These are phyloP conservation scores for Bombus turneri DNA, from an alignment of 1,140 invertebrate genomes.

Conservation along the genomic window DNA sequence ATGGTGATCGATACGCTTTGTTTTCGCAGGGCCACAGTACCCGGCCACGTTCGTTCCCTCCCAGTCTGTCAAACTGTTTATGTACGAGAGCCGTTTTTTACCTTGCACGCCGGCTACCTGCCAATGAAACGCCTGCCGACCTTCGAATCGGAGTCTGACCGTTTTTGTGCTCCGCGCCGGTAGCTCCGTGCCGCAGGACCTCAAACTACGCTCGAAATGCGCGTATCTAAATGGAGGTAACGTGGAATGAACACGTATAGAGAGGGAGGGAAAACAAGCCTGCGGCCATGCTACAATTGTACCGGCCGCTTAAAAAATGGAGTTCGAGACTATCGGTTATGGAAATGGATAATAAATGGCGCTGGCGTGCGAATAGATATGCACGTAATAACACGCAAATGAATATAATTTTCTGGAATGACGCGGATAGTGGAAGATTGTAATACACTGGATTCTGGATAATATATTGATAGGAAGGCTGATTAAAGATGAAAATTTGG, in stretches of 20 bases:
- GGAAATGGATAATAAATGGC: background rate
- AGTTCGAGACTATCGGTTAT: background rate
- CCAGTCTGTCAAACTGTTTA: conserved; percentile 34
- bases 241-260: conserved; percentile 29
- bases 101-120: conserved; percentile 64
- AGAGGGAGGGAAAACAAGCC: conserved; percentile 22
- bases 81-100: conserved; percentile 31
- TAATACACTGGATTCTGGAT: background rate
- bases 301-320: background rate
- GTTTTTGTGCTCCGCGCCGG: conserved; percentile 71
- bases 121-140: conserved; percentile 76
- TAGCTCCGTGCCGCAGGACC: conserved; percentile 48
- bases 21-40: conserved; percentile 39
- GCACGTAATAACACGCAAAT: background rate
- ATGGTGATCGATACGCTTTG: conserved; percentile 54
- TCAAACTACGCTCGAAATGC: conserved; percentile 34
- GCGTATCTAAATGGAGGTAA: conserved; percentile 56
- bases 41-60: background rate
- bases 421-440: background rate
- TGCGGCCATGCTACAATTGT: background rate
- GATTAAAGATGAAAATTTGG: background rate
- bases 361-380: background rate
- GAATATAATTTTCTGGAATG: background rate
- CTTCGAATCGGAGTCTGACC: conserved; percentile 78
- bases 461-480: background rate